phyloP scores from a whole-genome alignment of 1,140 invertebrate genomes.

The Polyergus mexicanus region DNA sequence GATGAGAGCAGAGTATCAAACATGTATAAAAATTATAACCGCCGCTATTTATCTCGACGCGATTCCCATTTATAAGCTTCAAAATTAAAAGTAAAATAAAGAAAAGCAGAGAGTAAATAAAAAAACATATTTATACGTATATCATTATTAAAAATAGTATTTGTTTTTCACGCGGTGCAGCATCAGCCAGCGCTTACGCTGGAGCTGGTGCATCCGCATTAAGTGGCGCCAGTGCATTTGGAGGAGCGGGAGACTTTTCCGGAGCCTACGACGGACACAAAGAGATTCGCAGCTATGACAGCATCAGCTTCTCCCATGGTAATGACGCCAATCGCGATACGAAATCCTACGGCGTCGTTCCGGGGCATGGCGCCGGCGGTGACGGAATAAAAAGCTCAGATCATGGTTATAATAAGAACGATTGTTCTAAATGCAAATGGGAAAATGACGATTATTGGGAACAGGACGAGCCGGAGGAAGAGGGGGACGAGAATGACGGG shows the following conservation, averaged over 20 bases:
- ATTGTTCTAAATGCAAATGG: constrained; percentile 68
- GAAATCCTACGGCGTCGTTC: constrained; percentile 25
- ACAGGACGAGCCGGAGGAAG: constrained; percentile 54
- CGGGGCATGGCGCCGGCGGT: not conserved
- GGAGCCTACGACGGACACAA: constrained; percentile 51
- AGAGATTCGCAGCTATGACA: constrained; percentile 66
- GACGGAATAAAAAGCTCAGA: constrained; percentile 14
- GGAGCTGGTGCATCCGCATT: not conserved
- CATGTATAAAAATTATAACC: not conserved
- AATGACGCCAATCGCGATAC: not conserved
- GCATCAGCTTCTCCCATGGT: not conserved
- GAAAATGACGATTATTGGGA: constrained; percentile 70
- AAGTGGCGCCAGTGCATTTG: not conserved
- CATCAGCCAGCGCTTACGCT: not conserved
- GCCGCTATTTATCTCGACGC: not conserved
- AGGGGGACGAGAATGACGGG: constrained; percentile 44
- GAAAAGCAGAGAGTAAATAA: not conserved
- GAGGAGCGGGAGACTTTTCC: not conserved
- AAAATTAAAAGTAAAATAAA: not conserved
- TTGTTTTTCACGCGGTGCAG: constrained; percentile 18
- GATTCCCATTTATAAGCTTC: too few relatives aligned
- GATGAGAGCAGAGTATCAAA: not conserved
- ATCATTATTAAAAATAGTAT: not conserved
- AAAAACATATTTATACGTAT: not conserved
- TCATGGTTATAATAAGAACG: constrained; percentile 17